A percentile compares a stretch with the other conserved stretches of the same genome.
phyloP scores from a whole-genome alignment of 2,797 vertebrate species.

The Caiman crocodilus region DNA sequence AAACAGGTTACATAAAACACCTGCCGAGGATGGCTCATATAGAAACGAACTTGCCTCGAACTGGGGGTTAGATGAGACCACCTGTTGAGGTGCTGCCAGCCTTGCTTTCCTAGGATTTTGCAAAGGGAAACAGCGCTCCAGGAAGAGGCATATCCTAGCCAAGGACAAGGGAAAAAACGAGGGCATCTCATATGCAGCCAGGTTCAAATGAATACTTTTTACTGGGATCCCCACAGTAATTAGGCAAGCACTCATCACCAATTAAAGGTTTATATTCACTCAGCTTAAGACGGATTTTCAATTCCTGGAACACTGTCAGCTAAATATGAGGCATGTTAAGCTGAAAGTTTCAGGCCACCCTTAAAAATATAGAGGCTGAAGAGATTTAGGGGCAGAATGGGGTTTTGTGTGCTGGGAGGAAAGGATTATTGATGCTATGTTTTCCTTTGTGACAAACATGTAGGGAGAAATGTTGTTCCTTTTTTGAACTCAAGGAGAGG shows the following conservation, averaged over 20 bases:
- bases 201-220: background rate
- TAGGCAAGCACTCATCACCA: background rate
- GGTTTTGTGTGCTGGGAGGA: background rate
- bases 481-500: background rate
- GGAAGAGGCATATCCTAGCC: background rate
- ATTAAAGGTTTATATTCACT: background rate
- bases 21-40: no score
- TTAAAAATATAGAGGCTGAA: background rate
- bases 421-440: background rate
- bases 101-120: no score
- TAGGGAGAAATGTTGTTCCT: background rate
- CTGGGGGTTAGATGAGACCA: no score
- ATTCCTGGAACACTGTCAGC: background rate
- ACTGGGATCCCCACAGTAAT: background rate
- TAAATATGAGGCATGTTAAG: background rate
- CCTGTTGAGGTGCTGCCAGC: no score
- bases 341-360: fast-evolving
- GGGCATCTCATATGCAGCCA: fast-evolving
- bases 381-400: fast-evolving
- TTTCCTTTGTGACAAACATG: background rate
- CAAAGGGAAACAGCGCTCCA: background rate
- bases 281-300: no score
- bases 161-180: background rate
- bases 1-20: no score
- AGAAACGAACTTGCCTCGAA: no score